These are phyloP conservation scores for Diglossa cyanea DNA, from an alignment of 2,797 vertebrate genomes.

Conservation along the genomic window DNA sequence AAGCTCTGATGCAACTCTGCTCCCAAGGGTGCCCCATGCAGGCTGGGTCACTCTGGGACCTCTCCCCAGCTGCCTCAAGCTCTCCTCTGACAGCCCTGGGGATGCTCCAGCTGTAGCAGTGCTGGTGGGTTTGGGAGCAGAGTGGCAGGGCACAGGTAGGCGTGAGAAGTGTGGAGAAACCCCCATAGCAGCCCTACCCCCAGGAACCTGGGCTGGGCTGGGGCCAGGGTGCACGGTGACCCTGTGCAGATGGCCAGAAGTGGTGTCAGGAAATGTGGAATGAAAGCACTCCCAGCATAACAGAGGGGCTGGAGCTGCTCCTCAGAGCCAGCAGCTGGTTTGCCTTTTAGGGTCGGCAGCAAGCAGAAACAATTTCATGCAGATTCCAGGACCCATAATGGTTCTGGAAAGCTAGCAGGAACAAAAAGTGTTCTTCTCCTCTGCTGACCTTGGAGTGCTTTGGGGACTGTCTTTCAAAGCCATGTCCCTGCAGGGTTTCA, in stretches of 20 bases:
- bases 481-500: not conserved
- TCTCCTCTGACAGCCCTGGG: not conserved
- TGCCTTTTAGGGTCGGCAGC: slow-evolving; percentile 39
- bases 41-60: not conserved
- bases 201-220: fast-evolving
- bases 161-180: not conserved
- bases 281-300: not conserved
- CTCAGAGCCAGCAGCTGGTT: slow-evolving; percentile 16
- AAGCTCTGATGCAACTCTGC: not conserved
- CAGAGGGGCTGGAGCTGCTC: not conserved
- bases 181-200: fast-evolving
- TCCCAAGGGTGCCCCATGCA: not conserved
- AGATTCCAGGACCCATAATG: slow-evolving; percentile 51
- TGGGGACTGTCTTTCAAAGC: slow-evolving; percentile 2
- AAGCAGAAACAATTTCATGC: not conserved
- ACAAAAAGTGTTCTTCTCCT: slow-evolving; percentile 26
- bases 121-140: not conserved
- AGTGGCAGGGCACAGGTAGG: not conserved
- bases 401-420: slow-evolving; percentile 42
- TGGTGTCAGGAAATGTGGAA: not conserved
- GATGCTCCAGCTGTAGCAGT: fast-evolving
- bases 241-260: not conserved
- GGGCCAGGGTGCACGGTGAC: not conserved
- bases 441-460: not conserved
- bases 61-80: not conserved